These are phyloP conservation scores for Rhinichthys osculus DNA, from an alignment of 2,797 vertebrate genomes.

Conservation along the genomic window DNA sequence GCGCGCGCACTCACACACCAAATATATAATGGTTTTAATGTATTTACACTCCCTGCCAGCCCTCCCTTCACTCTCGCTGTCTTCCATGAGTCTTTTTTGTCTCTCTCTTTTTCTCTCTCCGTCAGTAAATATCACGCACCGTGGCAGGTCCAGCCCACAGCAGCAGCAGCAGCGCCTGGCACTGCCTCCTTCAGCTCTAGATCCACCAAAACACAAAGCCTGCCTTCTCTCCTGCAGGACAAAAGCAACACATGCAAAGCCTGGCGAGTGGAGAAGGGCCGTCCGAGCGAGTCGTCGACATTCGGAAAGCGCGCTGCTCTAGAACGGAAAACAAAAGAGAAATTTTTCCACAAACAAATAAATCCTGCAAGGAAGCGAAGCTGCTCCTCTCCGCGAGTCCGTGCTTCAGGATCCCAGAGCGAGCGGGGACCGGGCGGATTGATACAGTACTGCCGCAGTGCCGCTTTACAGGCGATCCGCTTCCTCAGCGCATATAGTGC, in stretches of 20 bases:
- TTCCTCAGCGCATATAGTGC: slow-evolving; percentile 84
- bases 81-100: slow-evolving; percentile 73
- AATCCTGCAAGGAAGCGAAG: slow-evolving; percentile 76
- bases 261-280: slow-evolving; percentile 75
- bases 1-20: slow-evolving; percentile 8
- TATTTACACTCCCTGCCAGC: slow-evolving; percentile 64
- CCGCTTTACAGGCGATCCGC: slow-evolving; percentile 82
- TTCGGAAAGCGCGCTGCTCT: slow-evolving; percentile 68
- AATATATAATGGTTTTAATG: slow-evolving; percentile 63
- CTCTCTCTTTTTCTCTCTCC: slow-evolving; percentile 70
- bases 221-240: slow-evolving; percentile 77
- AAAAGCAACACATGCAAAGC: slow-evolving; percentile 86
- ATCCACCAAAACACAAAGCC: slow-evolving; percentile 81
- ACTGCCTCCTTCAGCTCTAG: slow-evolving; percentile 78
- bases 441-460: slow-evolving; percentile 85
- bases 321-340: slow-evolving; percentile 68
- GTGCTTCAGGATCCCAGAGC: slow-evolving; percentile 82
- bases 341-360: slow-evolving; percentile 75
- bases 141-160: slow-evolving; percentile 78
- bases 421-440: slow-evolving; percentile 80
- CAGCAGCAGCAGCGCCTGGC: slow-evolving; percentile 73
- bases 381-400: slow-evolving; percentile 72
- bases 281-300: slow-evolving; percentile 81
- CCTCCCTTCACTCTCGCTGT: slow-evolving; percentile 70
- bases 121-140: slow-evolving; percentile 78